Percentiles rank a stretch among this genome's conserved stretches.
These are phyloP conservation scores for Micromussa lordhowensis DNA, from an alignment of 92 coral and sea anemone genomes.

Conservation along the genomic window DNA sequence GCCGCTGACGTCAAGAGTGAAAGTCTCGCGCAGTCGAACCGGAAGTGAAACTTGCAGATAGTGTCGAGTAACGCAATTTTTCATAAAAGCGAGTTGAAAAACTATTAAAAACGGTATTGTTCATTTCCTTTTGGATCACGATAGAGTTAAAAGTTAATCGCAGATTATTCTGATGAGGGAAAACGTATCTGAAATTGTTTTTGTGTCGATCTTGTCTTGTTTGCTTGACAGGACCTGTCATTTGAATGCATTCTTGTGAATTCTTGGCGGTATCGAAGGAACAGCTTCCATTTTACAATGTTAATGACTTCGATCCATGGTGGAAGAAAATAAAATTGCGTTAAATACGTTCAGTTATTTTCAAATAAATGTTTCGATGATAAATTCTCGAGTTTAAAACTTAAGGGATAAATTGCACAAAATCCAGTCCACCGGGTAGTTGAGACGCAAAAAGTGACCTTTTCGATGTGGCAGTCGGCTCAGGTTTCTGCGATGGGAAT, in stretches of 20 bases:
- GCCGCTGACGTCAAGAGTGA: constrained; percentile 47
- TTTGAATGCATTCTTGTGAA: constrained; percentile 41
- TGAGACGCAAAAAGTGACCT: neutral
- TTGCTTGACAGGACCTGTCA: neutral
- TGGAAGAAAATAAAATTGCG: neutral
- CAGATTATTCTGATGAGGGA: neutral
- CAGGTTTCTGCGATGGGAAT: neutral
- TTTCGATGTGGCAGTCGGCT: neutral
- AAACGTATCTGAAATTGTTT: neutral
- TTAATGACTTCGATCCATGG: neutral
- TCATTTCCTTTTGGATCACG: neutral
- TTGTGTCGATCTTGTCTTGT: neutral
- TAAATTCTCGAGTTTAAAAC: neutral
- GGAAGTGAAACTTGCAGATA: neutral
- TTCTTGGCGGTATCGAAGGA: constrained; percentile 46
- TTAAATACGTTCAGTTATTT: neutral
- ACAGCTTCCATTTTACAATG: constrained; percentile 8
- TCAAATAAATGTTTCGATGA: neutral
- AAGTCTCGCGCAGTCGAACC: constrained; percentile 54
- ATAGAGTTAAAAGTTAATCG: neutral
- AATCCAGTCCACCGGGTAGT: neutral
- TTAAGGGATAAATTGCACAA: neutral
- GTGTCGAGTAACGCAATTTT: constrained; percentile 8
- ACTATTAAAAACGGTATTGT: neutral
- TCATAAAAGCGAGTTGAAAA: neutral